Evolutionary conservation across 2,797 vertebrate species (phyloP), one percentile per base, ranked within the genome.

Genomic region (Ptychadena robeensis): DNA sequence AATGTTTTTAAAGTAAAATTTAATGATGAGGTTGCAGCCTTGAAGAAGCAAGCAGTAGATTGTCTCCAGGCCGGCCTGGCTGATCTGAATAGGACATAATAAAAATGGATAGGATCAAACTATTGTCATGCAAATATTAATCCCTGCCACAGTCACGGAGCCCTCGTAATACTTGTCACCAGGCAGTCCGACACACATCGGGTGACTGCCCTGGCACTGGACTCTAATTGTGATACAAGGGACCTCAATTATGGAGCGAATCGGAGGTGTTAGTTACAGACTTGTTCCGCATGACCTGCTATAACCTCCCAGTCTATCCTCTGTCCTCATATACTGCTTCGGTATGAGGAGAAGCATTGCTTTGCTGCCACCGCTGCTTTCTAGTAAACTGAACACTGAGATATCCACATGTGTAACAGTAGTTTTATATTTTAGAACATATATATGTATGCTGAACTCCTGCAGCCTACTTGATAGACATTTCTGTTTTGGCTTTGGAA

Each of bases 181-280:
- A 22, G 48, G 18, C 65, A n/a, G 34, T 6, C 31, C 65, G 18
- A 68, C 61, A 59, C 38, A 48, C 32, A 34, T 30, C 59, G 69
- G 61, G 59, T 53, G 32, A 18, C 66, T 40, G 75, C 14, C 75
- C 75, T 37, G 27, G 8, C 22, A 57, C n/a, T 7, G 64, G 57
- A 22, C 48, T 66, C 38, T 78, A 78, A 78, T 64, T 53, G 82
- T 32, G 10, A 37, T 72, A 78, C 73, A 35, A 66, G 82, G 25
- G 82, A 83, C 75, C 82, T 63, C 75, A 83, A 83, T 83, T 83
- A 83, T 31, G 22, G 37, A 18, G 30, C 71, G 0, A 18, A 67
- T 72, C 67, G 44, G 30, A 59, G 61, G 82, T 59, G 61, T 65
- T 48, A 28, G 73, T 78, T 65, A 65, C 81, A 63, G 74, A n/a